Evolutionary conservation across 1,140 invertebrate genomes (phyloP).

Genomic region (Sycophila sp.): DNA sequence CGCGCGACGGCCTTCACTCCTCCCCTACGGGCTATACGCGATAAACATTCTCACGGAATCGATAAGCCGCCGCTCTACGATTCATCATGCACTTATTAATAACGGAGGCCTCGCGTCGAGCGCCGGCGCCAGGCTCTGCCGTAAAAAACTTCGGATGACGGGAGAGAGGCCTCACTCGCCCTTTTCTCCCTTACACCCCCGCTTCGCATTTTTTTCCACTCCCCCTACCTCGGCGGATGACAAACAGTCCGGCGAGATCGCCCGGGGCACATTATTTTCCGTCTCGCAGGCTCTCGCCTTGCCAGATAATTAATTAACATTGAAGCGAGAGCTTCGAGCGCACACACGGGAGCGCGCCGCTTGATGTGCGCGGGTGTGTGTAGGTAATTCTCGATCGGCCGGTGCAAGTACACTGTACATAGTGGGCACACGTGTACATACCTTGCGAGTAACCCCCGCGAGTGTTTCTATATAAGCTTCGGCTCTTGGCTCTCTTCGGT

Average conservation of each 20-base stretch:
- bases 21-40: too few relatives aligned
- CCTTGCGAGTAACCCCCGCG: too few relatives aligned
- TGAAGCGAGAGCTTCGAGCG: conserved; percentile 52
- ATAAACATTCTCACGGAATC: background rate
- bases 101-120: too few relatives aligned
- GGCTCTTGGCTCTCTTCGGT: too few relatives aligned
- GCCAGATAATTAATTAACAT: conserved; percentile 62
- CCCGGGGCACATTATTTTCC: background rate
- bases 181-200: too few relatives aligned
- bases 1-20: too few relatives aligned
- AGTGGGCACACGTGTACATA: background rate
- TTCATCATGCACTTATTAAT: conserved; percentile 20
- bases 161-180: background rate
- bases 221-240: background rate
- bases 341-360: too few relatives aligned
- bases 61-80: background rate
- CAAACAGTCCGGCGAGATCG: background rate
- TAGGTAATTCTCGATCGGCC: background rate
- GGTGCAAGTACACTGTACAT: background rate
- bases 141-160: background rate
- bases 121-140: background rate
- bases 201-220: background rate
- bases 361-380: too few relatives aligned
- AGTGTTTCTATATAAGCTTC: too few relatives aligned
- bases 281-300: conserved; percentile 41